phyloP scores from a whole-genome alignment of 2,113 vertebrate species.

The Nibea coibor region DNA sequence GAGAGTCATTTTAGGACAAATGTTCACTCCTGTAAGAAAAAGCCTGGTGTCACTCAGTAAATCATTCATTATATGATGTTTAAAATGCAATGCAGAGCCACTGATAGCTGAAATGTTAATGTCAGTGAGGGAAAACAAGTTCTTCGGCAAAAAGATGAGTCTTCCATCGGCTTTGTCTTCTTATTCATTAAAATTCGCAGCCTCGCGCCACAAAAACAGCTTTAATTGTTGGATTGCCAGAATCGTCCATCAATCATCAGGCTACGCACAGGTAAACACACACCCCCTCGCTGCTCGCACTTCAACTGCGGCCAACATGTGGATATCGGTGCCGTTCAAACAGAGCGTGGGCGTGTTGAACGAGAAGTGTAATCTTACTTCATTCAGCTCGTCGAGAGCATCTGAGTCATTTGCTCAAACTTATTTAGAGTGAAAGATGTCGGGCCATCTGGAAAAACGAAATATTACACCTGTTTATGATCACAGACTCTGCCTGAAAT shows the following conservation, averaged over 20 bases:
- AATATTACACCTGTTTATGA: slow-evolving; percentile 6
- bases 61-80: neutral
- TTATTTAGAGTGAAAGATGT: slow-evolving; percentile 22
- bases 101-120: slow-evolving; percentile 13
- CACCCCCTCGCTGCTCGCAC: neutral
- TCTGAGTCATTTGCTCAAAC: slow-evolving; percentile 8
- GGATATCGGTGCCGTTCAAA: neutral
- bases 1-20: slow-evolving; percentile 17
- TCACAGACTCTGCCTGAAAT: neutral
- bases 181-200: slow-evolving; percentile 15
- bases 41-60: slow-evolving; percentile 11
- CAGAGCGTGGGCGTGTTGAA: neutral
- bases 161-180: neutral
- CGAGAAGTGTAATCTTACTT: neutral
- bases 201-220: neutral
- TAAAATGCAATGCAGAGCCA: neutral
- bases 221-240: slow-evolving; percentile 2
- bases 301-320: neutral
- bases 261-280: slow-evolving; percentile 12
- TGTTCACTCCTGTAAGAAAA: slow-evolving; percentile 13
- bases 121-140: neutral
- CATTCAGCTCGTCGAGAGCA: neutral
- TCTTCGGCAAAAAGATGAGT: neutral
- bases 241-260: slow-evolving; percentile 11
- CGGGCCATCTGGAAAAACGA: slow-evolving; percentile 13